These are phyloP conservation scores for Cuculus canorus DNA, from an alignment of 2,797 vertebrate species.

Conservation along the genomic window DNA sequence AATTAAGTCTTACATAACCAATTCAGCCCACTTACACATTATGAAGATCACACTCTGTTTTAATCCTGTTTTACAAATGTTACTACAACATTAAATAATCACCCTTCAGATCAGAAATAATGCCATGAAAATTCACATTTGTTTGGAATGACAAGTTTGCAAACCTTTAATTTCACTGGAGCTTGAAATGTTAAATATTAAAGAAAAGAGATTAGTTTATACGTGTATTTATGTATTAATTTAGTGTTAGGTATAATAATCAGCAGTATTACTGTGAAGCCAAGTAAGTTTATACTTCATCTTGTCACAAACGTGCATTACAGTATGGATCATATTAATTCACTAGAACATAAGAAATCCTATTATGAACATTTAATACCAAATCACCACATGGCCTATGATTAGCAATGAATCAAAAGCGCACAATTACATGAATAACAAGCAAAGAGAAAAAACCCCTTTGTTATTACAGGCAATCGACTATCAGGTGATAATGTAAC, in stretches of 20 bases:
- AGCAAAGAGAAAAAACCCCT: conserved; percentile 12
- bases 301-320: not conserved
- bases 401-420: conserved; percentile 75
- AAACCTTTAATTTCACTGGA: not conserved
- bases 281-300: not conserved
- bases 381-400: conserved; percentile 57
- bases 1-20: conserved; percentile 29
- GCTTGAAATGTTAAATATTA: not conserved
- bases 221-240: not conserved
- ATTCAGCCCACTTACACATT: not conserved
- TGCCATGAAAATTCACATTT: not conserved
- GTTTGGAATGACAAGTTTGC: not conserved
- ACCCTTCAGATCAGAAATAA: conserved; percentile 1
- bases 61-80: conserved; percentile 5
- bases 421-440: conserved; percentile 50
- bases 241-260: not conserved
- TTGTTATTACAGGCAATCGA: conserved; percentile 38
- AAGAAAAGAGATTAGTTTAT: not conserved
- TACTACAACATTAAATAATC: not conserved
- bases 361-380: conserved; percentile 54
- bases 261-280: not conserved
- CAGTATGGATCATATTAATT: conserved; percentile 29
- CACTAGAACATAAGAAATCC: conserved; percentile 54
- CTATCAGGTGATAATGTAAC: conserved; percentile 54
- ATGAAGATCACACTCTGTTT: conserved; percentile 1